These are phyloP conservation scores for Podarcis muralis DNA, from an alignment of 2,113 vertebrate species.

Conservation along the genomic window DNA sequence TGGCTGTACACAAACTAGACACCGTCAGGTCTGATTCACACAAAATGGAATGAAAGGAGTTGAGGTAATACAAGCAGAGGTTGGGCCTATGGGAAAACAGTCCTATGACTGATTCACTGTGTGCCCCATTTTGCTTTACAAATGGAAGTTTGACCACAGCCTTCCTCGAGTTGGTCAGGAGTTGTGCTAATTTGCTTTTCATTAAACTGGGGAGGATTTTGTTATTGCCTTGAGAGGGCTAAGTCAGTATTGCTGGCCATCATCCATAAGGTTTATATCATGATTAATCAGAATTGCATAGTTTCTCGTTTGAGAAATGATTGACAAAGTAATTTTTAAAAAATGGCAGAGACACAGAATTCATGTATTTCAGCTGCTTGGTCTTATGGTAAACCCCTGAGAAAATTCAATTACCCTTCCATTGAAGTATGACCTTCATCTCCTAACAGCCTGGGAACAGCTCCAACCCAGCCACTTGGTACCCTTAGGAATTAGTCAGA, in stretches of 20 bases:
- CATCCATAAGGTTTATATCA: conserved; percentile 42
- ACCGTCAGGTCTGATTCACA: too few relatives aligned
- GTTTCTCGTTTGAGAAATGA: conserved; percentile 25
- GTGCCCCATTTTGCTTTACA: neutral
- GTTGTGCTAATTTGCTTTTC: neutral
- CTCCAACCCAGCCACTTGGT: conserved; percentile 20
- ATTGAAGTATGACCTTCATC: conserved; percentile 23
- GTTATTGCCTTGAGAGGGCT: neutral
- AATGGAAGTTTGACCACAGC: neutral
- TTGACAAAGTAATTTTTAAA: conserved; percentile 26
- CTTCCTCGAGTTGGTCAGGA: neutral
- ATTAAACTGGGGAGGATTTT: neutral
- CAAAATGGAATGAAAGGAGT: too few relatives aligned
- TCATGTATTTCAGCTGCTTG: conserved; percentile 26
- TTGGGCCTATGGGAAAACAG: neutral
- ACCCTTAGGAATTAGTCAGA: conserved; percentile 33
- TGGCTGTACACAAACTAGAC: too few relatives aligned
- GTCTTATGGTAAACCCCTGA: conserved; percentile 37
- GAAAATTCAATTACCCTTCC: conserved; percentile 35
- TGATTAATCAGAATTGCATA: conserved; percentile 45
- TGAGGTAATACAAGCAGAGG: too few relatives aligned
- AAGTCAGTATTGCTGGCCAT: conserved; percentile 3
- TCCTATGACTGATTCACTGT: neutral
- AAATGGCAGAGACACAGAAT: conserved; percentile 30
- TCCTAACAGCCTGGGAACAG: conserved; percentile 46